phyloP scores from a whole-genome alignment of 53 echinoderm and acorn worm genomes.

The Arbacia lixula region DNA sequence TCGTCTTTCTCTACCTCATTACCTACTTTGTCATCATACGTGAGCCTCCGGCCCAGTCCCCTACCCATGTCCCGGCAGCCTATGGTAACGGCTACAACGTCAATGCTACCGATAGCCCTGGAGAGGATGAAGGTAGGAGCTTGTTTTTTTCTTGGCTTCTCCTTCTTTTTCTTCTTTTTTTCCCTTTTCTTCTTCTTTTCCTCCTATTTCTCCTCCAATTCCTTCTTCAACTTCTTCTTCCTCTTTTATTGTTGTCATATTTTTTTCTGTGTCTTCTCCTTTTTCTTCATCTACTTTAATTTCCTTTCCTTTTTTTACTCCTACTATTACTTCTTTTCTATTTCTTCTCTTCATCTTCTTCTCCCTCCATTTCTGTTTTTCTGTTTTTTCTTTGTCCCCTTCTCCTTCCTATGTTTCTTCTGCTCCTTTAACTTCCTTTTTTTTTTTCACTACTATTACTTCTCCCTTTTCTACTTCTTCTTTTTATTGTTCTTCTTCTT shows the following conservation, averaged over 20 bases:
- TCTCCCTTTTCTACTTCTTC: not conserved
- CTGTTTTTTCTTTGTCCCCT: not conserved
- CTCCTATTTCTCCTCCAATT: not conserved
- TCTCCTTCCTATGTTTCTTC: not conserved
- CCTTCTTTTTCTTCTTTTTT: not conserved
- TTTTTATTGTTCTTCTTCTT: not conserved
- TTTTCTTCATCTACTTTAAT: not conserved
- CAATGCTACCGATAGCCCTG: not conserved
- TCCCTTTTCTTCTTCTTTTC: not conserved
- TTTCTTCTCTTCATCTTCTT: not conserved
- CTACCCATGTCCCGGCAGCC: not conserved
- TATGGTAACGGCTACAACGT: not conserved
- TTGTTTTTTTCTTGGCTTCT: not conserved
- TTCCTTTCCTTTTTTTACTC: not conserved
- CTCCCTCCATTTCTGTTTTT: not conserved
- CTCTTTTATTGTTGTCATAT: not conserved
- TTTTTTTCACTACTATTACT: not conserved
- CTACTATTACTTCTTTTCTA: not conserved
- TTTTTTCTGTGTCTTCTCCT: not conserved
- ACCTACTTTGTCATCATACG: constrained; percentile 76
- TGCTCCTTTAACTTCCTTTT: not conserved
- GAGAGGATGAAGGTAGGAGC: not conserved
- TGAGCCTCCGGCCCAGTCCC: constrained; percentile 15
- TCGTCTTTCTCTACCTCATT: constrained; percentile 67
- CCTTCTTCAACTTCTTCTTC: not conserved